Evolutionary conservation across 2,888 invertebrate species (phyloP), one percentile per base, ranked within the genome.

Genomic region (Rhagonycha fulva): DNA sequence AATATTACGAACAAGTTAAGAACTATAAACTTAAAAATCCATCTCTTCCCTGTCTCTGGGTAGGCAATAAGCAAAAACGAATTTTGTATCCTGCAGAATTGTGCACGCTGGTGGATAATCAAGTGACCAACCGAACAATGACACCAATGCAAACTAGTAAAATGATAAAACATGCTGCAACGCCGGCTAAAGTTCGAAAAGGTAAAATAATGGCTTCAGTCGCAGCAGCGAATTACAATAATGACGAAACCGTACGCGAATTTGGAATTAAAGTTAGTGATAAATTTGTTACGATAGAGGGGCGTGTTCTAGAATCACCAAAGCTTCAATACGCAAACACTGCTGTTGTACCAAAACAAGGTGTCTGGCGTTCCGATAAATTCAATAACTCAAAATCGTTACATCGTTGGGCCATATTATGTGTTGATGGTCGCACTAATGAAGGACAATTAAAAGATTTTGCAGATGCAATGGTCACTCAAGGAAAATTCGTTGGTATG

Each of bases 121-220:
- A 99, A 86, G 83, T 87, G 0, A 91, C 94, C 72, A 93, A 93
- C 82, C 90, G 92, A 83, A 98, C 97, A 87, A 89, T 98, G 84
- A 94, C 93, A 7, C 95, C 96, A 32, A 89, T 86, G 30, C 98
- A 98, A 87, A 95, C 98, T 0, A 89, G 94, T 0, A 91, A 90
- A 0, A 97, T 99, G 96, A 97, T 99, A 71, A 92, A 89, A 85
- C 90, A 91, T 62, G 95, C 98, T 0, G 98, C 98, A 0, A 94
- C 96, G 0, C 90, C 92, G 0, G 95, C 98, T n/a, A 89, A 91
- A 9, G 91, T 89, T 11, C 91, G 99, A 23, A 95, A 96, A 85
- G 79, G 87, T 0, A 97, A 96, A 87, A 98, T 99, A 72, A 91
- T 93, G 85, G 90, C 91, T 70, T 90, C 94, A 76, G 87, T 90